Evolutionary conservation across 2,113 vertebrate species (phyloP).

Genomic region (Tor tambroides): DNA sequence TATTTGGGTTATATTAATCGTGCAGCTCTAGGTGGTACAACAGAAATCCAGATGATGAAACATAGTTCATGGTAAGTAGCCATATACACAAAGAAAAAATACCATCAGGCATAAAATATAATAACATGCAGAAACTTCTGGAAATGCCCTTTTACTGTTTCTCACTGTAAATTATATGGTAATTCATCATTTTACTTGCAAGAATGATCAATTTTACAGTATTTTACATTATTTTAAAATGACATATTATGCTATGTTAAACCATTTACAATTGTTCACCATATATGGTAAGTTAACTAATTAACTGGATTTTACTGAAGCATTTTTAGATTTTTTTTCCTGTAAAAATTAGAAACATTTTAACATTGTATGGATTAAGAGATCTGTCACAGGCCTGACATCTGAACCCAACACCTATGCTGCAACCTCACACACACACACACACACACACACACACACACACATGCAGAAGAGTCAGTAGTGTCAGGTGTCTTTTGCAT

Average conservation of each 20-base stretch:
- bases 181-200: not conserved
- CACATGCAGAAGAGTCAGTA: not conserved
- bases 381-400: not conserved
- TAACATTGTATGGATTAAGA: not conserved
- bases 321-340: not conserved
- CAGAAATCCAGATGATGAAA: not conserved
- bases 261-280: too few relatives aligned
- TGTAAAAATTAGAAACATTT: not conserved
- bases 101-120: not conserved
- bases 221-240: too few relatives aligned
- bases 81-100: not conserved
- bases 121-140: not conserved
- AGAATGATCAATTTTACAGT: too few relatives aligned
- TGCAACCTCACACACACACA: constrained; percentile 13
- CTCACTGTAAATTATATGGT: not conserved
- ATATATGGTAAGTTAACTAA: not conserved
- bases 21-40: too few relatives aligned
- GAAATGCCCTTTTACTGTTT: not conserved
- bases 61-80: not conserved
- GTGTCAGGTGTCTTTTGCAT: constrained; percentile 40
- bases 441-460: not conserved
- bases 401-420: constrained; percentile 15
- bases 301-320: not conserved
- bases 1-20: not conserved
- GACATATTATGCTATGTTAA: too few relatives aligned